Evolutionary conservation across 2,888 invertebrate species (phyloP).

Genomic region (Blastobasis adustella): DNA sequence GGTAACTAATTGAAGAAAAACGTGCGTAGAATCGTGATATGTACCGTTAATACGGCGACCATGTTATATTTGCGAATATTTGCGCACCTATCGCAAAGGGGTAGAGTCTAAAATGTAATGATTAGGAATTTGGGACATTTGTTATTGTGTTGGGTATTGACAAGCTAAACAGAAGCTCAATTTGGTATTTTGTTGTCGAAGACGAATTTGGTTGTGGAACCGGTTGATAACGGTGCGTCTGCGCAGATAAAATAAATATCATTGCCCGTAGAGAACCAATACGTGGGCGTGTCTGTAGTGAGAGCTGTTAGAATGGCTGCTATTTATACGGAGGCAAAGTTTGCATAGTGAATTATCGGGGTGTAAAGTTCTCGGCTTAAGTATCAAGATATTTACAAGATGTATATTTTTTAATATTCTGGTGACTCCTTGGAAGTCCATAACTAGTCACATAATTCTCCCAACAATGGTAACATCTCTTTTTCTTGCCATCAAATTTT

Average conservation of each 20-base stretch:
- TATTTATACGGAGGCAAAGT: too few relatives aligned
- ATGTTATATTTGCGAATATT: not conserved
- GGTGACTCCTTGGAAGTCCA: too few relatives aligned
- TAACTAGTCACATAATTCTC: too few relatives aligned
- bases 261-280: not conserved
- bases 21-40: slow-evolving; percentile 6
- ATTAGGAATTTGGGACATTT: too few relatives aligned
- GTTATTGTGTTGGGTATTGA: slow-evolving; percentile 3
- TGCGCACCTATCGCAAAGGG: not conserved
- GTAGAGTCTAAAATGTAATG: not conserved
- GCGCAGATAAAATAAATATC: not conserved
- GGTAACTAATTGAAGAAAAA: slow-evolving; percentile 8
- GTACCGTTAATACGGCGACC: slow-evolving; percentile 3
- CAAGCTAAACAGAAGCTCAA: slow-evolving; percentile 9
- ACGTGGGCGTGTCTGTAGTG: not conserved
- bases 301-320: not conserved
- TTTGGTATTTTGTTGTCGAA: slow-evolving; percentile 10
- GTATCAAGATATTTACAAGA: too few relatives aligned
- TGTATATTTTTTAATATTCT: too few relatives aligned
- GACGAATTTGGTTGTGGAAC: slow-evolving; percentile 7
- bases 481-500: too few relatives aligned
- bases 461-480: too few relatives aligned
- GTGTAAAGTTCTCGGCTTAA: too few relatives aligned
- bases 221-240: slow-evolving; percentile 6
- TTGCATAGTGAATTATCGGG: too few relatives aligned